A percentile compares a stretch with the other conserved stretches of the same genome.
These are phyloP conservation scores for Zaprionus gabonicus DNA, from an alignment of 1,140 invertebrate genomes.

Conservation along the genomic window DNA sequence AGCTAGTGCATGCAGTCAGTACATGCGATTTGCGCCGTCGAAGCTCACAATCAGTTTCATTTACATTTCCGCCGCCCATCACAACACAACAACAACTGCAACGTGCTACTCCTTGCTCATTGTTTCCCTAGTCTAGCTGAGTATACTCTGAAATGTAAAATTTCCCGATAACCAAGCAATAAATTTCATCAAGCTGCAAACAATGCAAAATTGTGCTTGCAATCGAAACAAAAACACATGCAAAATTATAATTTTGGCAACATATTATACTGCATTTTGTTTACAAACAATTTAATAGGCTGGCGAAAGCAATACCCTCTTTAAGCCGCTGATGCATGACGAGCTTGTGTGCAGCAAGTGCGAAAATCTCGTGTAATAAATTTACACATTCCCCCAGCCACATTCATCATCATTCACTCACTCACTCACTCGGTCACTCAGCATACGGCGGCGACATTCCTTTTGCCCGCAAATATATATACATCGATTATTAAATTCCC, in stretches of 20 bases:
- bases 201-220: constrained; percentile 37
- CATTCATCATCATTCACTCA: constrained; percentile 5
- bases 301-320: background rate
- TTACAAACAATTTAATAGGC: background rate
- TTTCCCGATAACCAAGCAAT: constrained; percentile 37
- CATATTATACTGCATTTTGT: background rate
- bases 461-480: constrained; percentile 4
- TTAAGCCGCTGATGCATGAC: background rate
- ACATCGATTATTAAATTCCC: constrained; percentile 1
- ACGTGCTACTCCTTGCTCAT: constrained; percentile 36
- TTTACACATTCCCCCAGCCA: background rate
- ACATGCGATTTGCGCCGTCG: constrained; percentile 40
- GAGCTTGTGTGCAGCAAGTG: constrained; percentile 1
- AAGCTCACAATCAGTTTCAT: constrained; percentile 61
- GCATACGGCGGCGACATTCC: constrained; percentile 4
- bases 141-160: constrained; percentile 35
- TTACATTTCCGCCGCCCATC: constrained; percentile 62
- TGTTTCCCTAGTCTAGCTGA: constrained; percentile 39
- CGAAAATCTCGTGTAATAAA: constrained; percentile 1
- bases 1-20: constrained; percentile 27
- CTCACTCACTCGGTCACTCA: background rate
- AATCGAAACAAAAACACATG: background rate
- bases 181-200: constrained; percentile 33
- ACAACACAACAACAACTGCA: constrained; percentile 33
- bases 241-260: background rate